phyloP scores from a whole-genome alignment of 2,797 vertebrate species.

The Sebastes nivosus region DNA sequence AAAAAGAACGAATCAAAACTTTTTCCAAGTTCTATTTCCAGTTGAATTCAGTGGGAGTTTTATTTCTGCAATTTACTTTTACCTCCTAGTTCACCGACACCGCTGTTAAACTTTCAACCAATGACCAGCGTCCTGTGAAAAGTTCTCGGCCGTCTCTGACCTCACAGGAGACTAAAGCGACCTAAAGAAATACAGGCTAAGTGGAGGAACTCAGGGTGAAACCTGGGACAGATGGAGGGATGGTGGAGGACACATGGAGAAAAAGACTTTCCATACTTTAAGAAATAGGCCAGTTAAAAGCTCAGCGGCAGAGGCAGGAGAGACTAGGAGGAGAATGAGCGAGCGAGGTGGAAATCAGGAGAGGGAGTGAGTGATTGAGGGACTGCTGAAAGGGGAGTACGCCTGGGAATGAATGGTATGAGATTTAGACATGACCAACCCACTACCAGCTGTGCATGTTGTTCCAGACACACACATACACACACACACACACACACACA shows the following conservation, averaged over 20 bases:
- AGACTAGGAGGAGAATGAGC: background rate
- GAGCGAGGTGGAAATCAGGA: conserved; percentile 25
- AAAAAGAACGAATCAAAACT: background rate
- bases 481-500: conserved; percentile 5
- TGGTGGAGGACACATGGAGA: background rate
- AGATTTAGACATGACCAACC: conserved; percentile 58
- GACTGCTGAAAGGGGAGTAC: conserved; percentile 55
- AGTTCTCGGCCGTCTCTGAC: background rate
- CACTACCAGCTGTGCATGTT: conserved; percentile 69
- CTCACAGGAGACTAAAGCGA: background rate
- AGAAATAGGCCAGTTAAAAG: background rate
- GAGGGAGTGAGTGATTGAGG: conserved; percentile 58
- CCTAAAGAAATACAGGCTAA: background rate
- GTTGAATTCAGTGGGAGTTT: background rate
- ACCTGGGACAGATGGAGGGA: background rate
- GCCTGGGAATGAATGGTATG: conserved; percentile 72
- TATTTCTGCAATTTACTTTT: background rate
- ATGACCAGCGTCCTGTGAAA: background rate
- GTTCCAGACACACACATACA: conserved; percentile 12
- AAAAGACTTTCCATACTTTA: background rate
- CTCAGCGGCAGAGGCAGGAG: background rate
- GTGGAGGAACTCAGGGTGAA: background rate
- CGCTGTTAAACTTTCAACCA: background rate
- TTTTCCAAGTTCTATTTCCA: background rate
- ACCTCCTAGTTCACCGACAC: background rate